Evolutionary conservation across 92 coral and sea anemone species (phyloP).

Genomic region (Palythoa grandiflora): DNA sequence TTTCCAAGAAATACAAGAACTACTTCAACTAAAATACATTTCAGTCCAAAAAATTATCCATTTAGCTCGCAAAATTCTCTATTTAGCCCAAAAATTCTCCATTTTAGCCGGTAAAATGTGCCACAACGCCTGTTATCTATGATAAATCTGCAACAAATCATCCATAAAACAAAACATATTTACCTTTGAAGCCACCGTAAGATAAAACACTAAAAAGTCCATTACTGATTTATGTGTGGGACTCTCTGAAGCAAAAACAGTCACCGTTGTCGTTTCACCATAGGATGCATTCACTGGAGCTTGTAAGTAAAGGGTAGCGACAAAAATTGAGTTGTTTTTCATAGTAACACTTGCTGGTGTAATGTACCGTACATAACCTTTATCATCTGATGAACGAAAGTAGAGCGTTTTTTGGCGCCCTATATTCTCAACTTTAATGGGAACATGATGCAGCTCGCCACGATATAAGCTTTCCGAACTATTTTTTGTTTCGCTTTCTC

Average conservation of each 20-base stretch:
- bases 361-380: slow-evolving; percentile 15
- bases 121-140: neutral
- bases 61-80: too few species aligned
- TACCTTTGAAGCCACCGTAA: slow-evolving; percentile 68
- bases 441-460: slow-evolving; percentile 42
- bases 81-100: too few species aligned
- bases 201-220: slow-evolving; percentile 62
- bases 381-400: slow-evolving; percentile 52
- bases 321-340: neutral
- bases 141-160: neutral
- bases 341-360: slow-evolving; percentile 8
- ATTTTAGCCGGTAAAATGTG: too few species aligned
- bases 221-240: slow-evolving; percentile 25
- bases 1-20: too few species aligned
- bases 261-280: slow-evolving; percentile 62
- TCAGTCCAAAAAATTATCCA: too few species aligned
- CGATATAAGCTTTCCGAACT: slow-evolving; percentile 38
- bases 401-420: slow-evolving; percentile 47
- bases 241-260: slow-evolving; percentile 55
- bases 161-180: neutral
- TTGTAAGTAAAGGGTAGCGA: neutral
- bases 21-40: too few species aligned
- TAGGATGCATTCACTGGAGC: slow-evolving; percentile 41
- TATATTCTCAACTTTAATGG: slow-evolving; percentile 52
- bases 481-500: neutral